Evolutionary conservation across 2,797 vertebrate species (phyloP).

Genomic region (Lycodopsis pacificus): DNA sequence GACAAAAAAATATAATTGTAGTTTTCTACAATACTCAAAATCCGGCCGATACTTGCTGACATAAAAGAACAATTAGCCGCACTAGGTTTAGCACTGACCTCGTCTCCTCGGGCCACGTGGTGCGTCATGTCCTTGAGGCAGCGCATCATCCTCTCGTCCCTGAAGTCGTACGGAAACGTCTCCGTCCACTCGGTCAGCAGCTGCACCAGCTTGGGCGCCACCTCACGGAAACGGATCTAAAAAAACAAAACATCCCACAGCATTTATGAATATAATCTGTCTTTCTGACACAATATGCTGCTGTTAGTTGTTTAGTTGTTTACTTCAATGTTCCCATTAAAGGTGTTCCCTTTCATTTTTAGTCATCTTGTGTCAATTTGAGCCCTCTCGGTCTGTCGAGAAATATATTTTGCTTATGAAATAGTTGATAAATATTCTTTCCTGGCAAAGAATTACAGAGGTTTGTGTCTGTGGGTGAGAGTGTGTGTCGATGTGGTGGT

Average conservation of each 20-base stretch:
- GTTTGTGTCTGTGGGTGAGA: slow-evolving; percentile 10
- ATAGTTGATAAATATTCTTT: slow-evolving; percentile 22
- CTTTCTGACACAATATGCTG: background rate
- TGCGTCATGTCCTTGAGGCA: slow-evolving; percentile 95
- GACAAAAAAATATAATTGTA: too few relatives aligned
- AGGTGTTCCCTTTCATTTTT: slow-evolving; percentile 17
- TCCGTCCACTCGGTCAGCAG: slow-evolving; percentile 97
- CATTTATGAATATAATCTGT: background rate
- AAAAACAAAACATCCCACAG: background rate
- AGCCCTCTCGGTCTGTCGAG: background rate
- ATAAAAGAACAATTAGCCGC: too few relatives aligned
- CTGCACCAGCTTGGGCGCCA: slow-evolving; percentile 95
- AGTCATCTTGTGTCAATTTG: background rate
- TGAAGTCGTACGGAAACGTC: slow-evolving; percentile 97
- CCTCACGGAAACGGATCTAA: slow-evolving; percentile 91
- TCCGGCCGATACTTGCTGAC: too few relatives aligned
- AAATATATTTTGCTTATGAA: slow-evolving; percentile 21
- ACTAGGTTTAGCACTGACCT: slow-evolving; percentile 82
- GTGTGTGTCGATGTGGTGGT: slow-evolving; percentile 32
- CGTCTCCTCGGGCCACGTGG: slow-evolving; percentile 90
- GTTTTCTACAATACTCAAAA: too few relatives aligned
- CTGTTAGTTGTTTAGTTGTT: background rate
- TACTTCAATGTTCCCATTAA: background rate
- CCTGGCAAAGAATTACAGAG: slow-evolving; percentile 9
- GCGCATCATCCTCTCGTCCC: slow-evolving; percentile 97